Percentiles rank a stretch among this genome's conserved stretches.
These are phyloP conservation scores for Bombus terrestris DNA, from an alignment of 1,140 invertebrate species.

Conservation along the genomic window DNA sequence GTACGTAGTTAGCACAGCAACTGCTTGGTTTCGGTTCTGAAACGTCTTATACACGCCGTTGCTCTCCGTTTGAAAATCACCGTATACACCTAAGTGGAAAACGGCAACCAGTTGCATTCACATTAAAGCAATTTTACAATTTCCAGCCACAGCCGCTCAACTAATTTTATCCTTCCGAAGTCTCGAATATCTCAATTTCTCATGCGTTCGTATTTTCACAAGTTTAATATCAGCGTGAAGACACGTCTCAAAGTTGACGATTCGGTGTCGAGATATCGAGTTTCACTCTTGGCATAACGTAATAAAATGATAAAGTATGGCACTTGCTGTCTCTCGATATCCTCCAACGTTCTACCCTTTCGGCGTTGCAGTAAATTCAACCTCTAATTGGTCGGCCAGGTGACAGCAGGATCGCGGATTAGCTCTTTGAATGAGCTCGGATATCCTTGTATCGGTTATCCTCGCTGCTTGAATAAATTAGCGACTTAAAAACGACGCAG, in stretches of 20 bases:
- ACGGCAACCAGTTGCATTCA: background rate
- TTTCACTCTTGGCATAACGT: background rate
- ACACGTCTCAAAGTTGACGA: background rate
- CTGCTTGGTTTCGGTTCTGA: too few relatives aligned
- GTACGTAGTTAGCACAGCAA: too few relatives aligned
- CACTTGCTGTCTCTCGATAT: conserved; percentile 5
- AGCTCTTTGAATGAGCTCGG: background rate
- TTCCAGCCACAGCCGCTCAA: background rate
- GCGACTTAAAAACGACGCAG: background rate
- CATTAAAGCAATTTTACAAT: background rate
- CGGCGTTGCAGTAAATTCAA: background rate
- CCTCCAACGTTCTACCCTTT: background rate
- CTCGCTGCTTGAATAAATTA: background rate
- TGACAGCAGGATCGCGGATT: background rate
- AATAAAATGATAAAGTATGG: conserved; percentile 8
- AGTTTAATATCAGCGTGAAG: background rate
- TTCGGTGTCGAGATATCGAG: background rate
- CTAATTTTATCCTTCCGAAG: background rate
- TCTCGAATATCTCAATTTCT: background rate
- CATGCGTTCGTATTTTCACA: background rate
- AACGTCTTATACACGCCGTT: too few relatives aligned
- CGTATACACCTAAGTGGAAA: too few relatives aligned
- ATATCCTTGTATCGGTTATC: background rate
- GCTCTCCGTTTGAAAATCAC: too few relatives aligned
- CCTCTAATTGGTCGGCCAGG: background rate